Base-by-base conservation (phyloP, 2,888 invertebrate genomes). In the Dynastes tityus region DNA sequence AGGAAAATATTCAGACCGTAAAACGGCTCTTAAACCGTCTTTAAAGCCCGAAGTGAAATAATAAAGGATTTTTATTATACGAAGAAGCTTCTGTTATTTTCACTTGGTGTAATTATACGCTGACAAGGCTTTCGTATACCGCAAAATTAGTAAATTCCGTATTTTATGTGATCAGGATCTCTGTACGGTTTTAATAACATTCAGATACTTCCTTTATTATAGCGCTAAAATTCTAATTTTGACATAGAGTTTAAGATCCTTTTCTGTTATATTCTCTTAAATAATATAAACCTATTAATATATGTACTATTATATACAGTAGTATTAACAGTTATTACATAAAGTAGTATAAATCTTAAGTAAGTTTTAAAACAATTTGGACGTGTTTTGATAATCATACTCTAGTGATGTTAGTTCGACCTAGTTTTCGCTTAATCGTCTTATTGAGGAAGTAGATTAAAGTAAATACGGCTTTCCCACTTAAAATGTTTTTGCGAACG, bases 1-100 rank as follows among this genome's bases (percentile, higher is more conserved):
- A 32, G 40, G 55, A 58, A 73, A 73, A 40, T 73, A 73, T 73
- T 58, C 73, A 16, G 45, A 32, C 40, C 11, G 8, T 37, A 40
- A 73, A 73, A 37, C 58, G 58, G 58, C 55, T 32, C 55, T 73
- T 58, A 40, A 58, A 58, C 53, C 58, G 16, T 16, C 58, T 73
- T 58, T 29, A 29, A 29, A 61, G 13, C 37, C 8, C 32, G 40
- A 45, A 73, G 40, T 40, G 58, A 22, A 73, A 61, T 73, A 55
- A 73, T 58, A 58, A 73, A 58, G 40, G 58, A 6, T 73, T 73
- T 58, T 73, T 73, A 73, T 73, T 73, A 40, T 16, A n/a, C 58
- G 40, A 16, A 67, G 37, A 37, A 71, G 37, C 73, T 58, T 40
- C 73, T 40, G 58, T 73, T 73, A 73, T 58, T 58, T 32, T 71